Conservation (phyloP, 2,113 vertebrate genomes). For the Coreoperca whiteheadi region DNA sequence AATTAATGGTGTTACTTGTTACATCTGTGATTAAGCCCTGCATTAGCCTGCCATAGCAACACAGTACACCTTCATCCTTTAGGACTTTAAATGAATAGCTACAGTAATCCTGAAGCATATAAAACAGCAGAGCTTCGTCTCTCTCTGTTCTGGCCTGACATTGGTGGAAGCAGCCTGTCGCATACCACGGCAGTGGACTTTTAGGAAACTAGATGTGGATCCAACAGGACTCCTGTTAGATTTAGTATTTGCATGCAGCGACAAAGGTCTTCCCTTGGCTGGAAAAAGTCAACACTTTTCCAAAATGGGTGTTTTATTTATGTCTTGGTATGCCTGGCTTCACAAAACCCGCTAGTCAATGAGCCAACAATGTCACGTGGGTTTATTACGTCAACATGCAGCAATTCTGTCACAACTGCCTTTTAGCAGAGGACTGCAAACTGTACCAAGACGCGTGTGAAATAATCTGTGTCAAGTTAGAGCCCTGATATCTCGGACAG, state of each 20-base stretch:
- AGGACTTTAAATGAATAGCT: conserved; percentile 17
- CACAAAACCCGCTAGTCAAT: not conserved
- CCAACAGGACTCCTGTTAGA: conserved; percentile 10
- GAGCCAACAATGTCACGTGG: not conserved
- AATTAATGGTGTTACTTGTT: not conserved
- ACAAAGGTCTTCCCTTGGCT: not conserved
- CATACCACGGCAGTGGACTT: not conserved
- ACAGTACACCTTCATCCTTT: conserved; percentile 1
- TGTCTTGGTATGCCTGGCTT: too few species aligned
- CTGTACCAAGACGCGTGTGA: not conserved
- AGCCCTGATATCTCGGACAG: not conserved
- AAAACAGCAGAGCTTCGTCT: not conserved
- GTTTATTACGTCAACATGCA: not conserved
- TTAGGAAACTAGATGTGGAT: conserved; percentile 2
- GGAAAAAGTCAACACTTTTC: too few species aligned
- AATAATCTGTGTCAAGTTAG: conserved; percentile 8
- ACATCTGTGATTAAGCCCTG: not conserved
- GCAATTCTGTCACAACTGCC: not conserved
- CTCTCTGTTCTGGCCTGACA: not conserved
- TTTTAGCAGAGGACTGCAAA: not conserved
- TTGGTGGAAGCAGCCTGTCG: not conserved
- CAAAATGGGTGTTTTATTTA: too few species aligned
- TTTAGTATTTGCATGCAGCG: conserved; percentile 7
- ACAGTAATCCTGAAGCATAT: conserved; percentile 5
- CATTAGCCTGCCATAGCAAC: conserved; percentile 25